Evolutionary conservation across 2,888 invertebrate genomes (phyloP), one percentile per base, ranked within the genome.

Genomic region (Mythimna ferrago): DNA sequence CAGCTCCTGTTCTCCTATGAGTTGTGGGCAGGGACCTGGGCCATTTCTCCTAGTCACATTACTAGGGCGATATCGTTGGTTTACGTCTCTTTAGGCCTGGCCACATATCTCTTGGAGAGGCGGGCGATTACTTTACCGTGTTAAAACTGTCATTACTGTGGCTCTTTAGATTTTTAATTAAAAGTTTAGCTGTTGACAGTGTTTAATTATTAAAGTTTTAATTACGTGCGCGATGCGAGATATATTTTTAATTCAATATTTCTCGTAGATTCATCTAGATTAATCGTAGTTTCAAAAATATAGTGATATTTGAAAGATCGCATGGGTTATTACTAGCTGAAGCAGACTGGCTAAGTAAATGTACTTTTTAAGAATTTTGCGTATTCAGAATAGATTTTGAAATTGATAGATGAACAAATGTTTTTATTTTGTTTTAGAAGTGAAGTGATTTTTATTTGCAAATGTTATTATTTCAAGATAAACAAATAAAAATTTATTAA

Each of bases 1-100:
- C 85, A 81, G 86, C 87, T 86, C 26, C 87, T 63, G 84, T 82
- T 74, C 57, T 67, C 57, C 62, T 71, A 75, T 79, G 80, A 86
- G 67, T 64, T 76, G 82, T 68, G 48, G 71, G 38, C 65, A 41
- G 61, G 19, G 32, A 10, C 48, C 35, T 57, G 51, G 68, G 38
- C 53, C 32, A 87, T 87, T 71, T 78, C 68, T 86, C 82, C 64
- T 10, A 73, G 87, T 87, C 87, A 70, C 73, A 73, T 73, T 78
- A 73, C 71, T 71, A 35, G 81, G 63, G 53, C 78, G 75, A 76
- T 75, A 78, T 73, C 78, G 68, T 87, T 53, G 48, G 65, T 87
- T 41, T 56, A 26, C 48, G 81, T 81, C 81, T 72, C 58, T 77
- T 78, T 76, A 70, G 64, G 21, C 62, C 54, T 41, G 48, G 9